Evolutionary conservation across 1,140 invertebrate genomes (phyloP).

Genomic region (Sipha flava): DNA sequence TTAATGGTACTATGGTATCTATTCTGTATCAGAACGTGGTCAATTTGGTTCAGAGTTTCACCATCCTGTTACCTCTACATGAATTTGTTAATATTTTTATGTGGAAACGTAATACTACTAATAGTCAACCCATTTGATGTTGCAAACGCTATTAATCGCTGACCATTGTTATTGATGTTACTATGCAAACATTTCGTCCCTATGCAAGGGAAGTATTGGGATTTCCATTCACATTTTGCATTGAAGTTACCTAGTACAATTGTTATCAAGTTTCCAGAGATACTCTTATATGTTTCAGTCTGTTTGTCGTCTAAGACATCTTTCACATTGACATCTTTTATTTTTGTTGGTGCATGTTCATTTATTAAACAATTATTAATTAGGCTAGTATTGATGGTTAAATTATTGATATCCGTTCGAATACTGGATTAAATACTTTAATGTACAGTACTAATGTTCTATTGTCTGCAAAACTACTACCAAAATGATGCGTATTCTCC

Average conservation of each 20-base stretch:
- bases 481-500: too few relatives aligned
- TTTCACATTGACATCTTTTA: too few relatives aligned
- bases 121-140: slow-evolving; percentile 1
- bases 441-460: too few relatives aligned
- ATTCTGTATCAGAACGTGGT: slow-evolving; percentile 16
- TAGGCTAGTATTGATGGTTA: too few relatives aligned
- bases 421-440: too few relatives aligned
- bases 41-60: too few relatives aligned
- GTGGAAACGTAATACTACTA: background rate
- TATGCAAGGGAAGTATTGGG: slow-evolving; percentile 41
- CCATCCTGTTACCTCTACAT: slow-evolving; percentile 36
- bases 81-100: slow-evolving; percentile 1
- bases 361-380: too few relatives aligned
- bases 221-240: background rate
- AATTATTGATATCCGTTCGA: too few relatives aligned
- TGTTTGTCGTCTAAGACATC: background rate
- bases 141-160: slow-evolving; percentile 34
- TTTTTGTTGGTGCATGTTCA: too few relatives aligned
- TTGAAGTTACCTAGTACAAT: too few relatives aligned
- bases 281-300: slow-evolving; percentile 32
- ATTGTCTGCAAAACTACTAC: background rate
- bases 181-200: slow-evolving; percentile 41
- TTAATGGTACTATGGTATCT: background rate
- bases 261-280: too few relatives aligned
- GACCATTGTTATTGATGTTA: slow-evolving; percentile 35